Conservation (phyloP, 1,140 invertebrate species). For the Eumeta japonica region DNA sequence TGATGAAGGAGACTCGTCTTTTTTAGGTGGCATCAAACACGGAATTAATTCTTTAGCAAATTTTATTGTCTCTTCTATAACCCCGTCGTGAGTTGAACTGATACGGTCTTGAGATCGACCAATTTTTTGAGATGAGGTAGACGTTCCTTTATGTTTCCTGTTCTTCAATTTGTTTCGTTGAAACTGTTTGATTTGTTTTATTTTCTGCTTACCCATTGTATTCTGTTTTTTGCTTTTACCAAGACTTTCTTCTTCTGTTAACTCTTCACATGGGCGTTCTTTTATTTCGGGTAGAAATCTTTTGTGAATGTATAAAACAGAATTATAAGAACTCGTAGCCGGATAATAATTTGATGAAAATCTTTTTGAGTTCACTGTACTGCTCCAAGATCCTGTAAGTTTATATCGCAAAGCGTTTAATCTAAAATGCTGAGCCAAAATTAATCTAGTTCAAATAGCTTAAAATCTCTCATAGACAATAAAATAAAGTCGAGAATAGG, state of each 20-base stretch:
- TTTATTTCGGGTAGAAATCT: slow-evolving; percentile 18
- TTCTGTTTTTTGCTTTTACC: slow-evolving; percentile 4
- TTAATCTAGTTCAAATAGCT: too few relatives aligned
- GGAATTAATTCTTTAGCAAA: slow-evolving; percentile 39
- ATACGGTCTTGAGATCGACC: slow-evolving; percentile 8
- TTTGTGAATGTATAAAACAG: slow-evolving; percentile 36
- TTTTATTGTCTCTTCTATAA: slow-evolving; percentile 33
- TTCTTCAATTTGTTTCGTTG: slow-evolving; percentile 2
- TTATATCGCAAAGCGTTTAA: slow-evolving; percentile 8
- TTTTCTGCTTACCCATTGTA: slow-evolving; percentile 12
- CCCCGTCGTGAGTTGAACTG: slow-evolving; percentile 14
- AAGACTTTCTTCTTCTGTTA: slow-evolving; percentile 3
- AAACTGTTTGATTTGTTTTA: slow-evolving; percentile 6
- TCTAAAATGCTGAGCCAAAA: too few relatives aligned
- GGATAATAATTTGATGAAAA: slow-evolving; percentile 25
- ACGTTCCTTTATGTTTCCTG: not conserved
- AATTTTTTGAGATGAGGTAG: too few relatives aligned
- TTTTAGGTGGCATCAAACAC: slow-evolving; percentile 29
- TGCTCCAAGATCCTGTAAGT: slow-evolving; percentile 22
- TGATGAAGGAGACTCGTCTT: slow-evolving; percentile 18
- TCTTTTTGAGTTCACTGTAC: too few relatives aligned
- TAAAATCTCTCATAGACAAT: too few relatives aligned
- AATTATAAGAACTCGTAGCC: slow-evolving; percentile 22
- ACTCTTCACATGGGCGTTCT: slow-evolving; percentile 2
- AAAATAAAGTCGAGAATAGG: too few relatives aligned